Percentiles rank a stretch among this genome's conserved stretches.
Evolutionary conservation across 2,113 vertebrate species (phyloP).

Genomic region (Cinclus mexicanus): DNA sequence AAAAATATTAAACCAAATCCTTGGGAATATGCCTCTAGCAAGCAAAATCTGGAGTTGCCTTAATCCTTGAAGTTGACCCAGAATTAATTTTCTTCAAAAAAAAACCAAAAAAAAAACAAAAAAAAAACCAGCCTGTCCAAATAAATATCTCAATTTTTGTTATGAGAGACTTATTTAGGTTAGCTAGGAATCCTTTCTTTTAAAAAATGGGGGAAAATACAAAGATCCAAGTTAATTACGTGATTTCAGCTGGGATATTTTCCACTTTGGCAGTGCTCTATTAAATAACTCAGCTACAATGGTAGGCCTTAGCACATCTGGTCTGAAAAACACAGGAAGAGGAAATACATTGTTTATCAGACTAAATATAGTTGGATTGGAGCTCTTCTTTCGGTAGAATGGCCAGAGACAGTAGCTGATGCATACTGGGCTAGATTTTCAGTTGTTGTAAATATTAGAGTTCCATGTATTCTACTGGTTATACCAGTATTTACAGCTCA

Average conservation of each 20-base stretch:
- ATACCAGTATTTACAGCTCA: not conserved
- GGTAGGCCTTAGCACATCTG: conserved; percentile 35
- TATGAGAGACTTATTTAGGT: not conserved
- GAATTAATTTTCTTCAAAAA: not conserved
- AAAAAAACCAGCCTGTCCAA: not conserved
- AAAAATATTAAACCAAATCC: conserved; percentile 30
- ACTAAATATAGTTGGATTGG: conserved; percentile 26
- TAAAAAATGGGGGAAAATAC: not conserved
- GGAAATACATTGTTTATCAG: conserved; percentile 54
- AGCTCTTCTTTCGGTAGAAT: not conserved
- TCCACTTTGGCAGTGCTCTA: conserved; percentile 4
- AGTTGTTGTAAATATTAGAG: not conserved
- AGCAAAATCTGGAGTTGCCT: conserved; percentile 1
- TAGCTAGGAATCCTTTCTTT: not conserved
- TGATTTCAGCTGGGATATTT: not conserved
- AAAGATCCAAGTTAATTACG: not conserved
- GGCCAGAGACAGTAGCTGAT: not conserved
- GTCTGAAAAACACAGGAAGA: conserved; percentile 34
- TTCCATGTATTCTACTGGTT: not conserved
- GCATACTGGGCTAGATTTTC: not conserved
- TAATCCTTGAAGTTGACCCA: not conserved
- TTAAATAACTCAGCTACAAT: conserved; percentile 16
- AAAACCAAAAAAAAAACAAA: not conserved
- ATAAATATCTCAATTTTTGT: not conserved
- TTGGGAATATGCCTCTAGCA: conserved; percentile 14